Evolutionary conservation across 2,888 invertebrate genomes (phyloP), one percentile per base, ranked within the genome.

Genomic region (Ypsolopha sequella): DNA sequence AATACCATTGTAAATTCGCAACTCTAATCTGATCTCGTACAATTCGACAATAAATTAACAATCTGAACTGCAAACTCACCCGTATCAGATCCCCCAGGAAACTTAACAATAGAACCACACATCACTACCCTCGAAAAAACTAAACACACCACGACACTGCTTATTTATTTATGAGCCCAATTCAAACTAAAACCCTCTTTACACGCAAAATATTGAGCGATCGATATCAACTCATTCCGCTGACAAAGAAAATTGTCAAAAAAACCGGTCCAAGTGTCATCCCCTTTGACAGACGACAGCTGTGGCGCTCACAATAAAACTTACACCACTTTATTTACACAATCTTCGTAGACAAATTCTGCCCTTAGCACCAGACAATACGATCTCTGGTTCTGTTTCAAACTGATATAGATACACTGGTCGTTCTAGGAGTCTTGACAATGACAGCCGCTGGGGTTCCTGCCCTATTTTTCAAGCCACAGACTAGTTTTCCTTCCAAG

Each of bases 151-250:
- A 76, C 79, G 76, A 80, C 75, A 78, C 72, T 66, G 76, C 79
- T 82, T 82, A 80, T 81, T 80, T 84, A 84, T 84, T 82, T 84
- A 84, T 80, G 81, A 80, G 78, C 70, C 73, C 76, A 75, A 77
- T 79, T 77, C 77, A 68, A 62, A 60, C 66, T 61, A 65, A 73
- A 70, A 73, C 80, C 76, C 78, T 76, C 76, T 70, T 65, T 65
- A 68, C 61, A 65, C 67, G 70, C 68, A 72, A 71, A 76, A 77
- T 80, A 77, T 78, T 76, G 73, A 75, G 73, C 77, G 85, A 85
- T 85, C 80, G 81, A 81, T 84, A 84, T 85, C 82, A 68, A 65
- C 76, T 80, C 79, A 79, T 82, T 80, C 76, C 68, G 68, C 62
- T 60, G 64, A 82, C 79, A 84, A 82, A 69, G 66, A 68, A 65